Conservation (phyloP, 2,797 vertebrate genomes). For the Tadarida brasiliensis region DNA sequence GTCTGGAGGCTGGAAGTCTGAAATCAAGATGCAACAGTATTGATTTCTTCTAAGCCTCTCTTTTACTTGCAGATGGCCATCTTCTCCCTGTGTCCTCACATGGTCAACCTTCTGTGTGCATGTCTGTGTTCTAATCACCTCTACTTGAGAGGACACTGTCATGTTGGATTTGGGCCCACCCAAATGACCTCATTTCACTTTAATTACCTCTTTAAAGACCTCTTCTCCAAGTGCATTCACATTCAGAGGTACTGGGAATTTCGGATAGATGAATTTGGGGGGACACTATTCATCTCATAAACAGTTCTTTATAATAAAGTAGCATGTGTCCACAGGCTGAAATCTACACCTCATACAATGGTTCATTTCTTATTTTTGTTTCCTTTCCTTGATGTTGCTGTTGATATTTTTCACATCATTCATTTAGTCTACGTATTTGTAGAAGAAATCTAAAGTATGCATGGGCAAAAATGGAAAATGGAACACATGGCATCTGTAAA, state of each 20-base stretch:
- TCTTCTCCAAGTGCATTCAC: neutral
- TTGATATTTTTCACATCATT: neutral
- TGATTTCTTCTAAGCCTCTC: too few species aligned
- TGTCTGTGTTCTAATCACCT: too few species aligned
- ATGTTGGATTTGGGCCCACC: too few species aligned
- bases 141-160: too few species aligned
- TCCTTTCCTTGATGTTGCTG: fast-evolving
- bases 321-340: fast-evolving
- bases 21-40: too few species aligned
- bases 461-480: neutral
- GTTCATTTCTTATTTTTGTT: neutral
- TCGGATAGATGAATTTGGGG: neutral
- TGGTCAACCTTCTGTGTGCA: too few species aligned
- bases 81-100: too few species aligned
- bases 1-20: too few species aligned
- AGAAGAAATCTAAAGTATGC: neutral
- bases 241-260: neutral
- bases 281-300: neutral
- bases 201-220: neutral
- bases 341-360: neutral
- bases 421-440: neutral
- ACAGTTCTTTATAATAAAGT: fast-evolving
- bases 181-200: too few species aligned
- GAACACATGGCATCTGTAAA: neutral
- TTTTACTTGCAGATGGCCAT: too few species aligned